Conservation (phyloP, 2,113 vertebrate species). For the Lampris megalopsis region DNA sequence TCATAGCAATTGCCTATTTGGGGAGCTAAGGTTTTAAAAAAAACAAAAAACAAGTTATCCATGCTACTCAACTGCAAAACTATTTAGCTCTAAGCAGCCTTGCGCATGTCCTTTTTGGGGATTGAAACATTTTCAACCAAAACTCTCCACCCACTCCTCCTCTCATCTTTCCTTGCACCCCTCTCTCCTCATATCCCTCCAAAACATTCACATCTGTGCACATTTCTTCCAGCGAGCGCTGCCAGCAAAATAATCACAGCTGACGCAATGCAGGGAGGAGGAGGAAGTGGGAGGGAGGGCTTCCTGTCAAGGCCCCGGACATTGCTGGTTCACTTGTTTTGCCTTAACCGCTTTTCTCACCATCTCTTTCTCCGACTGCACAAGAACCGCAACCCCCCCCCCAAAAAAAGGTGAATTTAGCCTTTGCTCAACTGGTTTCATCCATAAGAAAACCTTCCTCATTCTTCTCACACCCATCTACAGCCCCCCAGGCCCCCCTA, state of each 20-base stretch:
- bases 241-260: slow-evolving; percentile 55
- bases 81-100: slow-evolving; percentile 49
- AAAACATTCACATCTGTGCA: slow-evolving; percentile 72
- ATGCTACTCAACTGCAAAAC: slow-evolving; percentile 60
- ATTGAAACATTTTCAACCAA: slow-evolving; percentile 64
- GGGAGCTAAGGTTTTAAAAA: slow-evolving; percentile 16
- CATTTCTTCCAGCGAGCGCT: slow-evolving; percentile 66
- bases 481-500: slow-evolving; percentile 2
- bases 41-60: background rate
- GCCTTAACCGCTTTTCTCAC: slow-evolving; percentile 27
- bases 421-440: background rate
- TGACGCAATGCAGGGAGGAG: slow-evolving; percentile 66
- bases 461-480: slow-evolving; percentile 28
- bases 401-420: background rate
- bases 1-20: slow-evolving; percentile 45
- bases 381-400: background rate
- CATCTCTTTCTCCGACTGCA: background rate
- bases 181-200: slow-evolving; percentile 29
- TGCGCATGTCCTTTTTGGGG: slow-evolving; percentile 81
- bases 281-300: slow-evolving; percentile 52
- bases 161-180: slow-evolving; percentile 6
- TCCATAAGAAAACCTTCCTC: background rate
- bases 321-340: slow-evolving; percentile 29
- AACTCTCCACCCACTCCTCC: slow-evolving; percentile 38
- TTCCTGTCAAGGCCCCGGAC: slow-evolving; percentile 58